Evolutionary conservation across 2,797 vertebrate species (phyloP).

Genomic region (Momotus momota): DNA sequence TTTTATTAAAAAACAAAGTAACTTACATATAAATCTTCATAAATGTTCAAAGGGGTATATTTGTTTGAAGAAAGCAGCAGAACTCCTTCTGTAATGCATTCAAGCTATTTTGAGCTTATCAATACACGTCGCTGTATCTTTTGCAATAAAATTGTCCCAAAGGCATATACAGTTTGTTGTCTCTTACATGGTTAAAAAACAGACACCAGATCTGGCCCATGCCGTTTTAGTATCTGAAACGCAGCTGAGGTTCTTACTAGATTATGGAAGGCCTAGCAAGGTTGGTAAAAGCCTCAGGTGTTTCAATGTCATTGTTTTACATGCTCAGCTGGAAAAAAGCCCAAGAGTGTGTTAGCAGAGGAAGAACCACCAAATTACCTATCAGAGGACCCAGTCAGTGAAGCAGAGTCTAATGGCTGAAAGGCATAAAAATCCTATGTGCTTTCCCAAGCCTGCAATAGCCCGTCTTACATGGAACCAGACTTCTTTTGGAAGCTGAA

Average conservation of each 20-base stretch:
- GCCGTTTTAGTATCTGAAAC: background rate
- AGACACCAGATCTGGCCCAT: background rate
- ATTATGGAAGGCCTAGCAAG: background rate
- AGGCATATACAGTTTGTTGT: background rate
- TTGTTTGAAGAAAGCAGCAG: constrained; percentile 23
- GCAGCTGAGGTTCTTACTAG: background rate
- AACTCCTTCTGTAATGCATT: constrained; percentile 9
- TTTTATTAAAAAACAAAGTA: background rate
- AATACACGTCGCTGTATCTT: constrained; percentile 12
- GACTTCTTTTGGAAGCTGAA: background rate
- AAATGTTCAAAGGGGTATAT: background rate
- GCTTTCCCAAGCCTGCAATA: background rate
- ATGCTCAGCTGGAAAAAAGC: background rate
- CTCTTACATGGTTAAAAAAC: background rate
- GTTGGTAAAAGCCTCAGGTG: fast-evolving
- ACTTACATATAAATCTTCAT: background rate
- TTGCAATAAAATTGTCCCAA: constrained; percentile 68
- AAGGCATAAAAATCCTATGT: background rate
- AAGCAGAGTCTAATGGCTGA: background rate
- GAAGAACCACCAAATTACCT: background rate
- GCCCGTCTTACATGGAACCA: background rate
- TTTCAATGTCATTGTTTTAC: background rate
- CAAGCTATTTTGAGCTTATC: constrained; percentile 36
- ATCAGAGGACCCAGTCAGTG: background rate
- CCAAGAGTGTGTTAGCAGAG: background rate